Conservation (phyloP, 2,113 vertebrate genomes). For the Macaca fascicularis region DNA sequence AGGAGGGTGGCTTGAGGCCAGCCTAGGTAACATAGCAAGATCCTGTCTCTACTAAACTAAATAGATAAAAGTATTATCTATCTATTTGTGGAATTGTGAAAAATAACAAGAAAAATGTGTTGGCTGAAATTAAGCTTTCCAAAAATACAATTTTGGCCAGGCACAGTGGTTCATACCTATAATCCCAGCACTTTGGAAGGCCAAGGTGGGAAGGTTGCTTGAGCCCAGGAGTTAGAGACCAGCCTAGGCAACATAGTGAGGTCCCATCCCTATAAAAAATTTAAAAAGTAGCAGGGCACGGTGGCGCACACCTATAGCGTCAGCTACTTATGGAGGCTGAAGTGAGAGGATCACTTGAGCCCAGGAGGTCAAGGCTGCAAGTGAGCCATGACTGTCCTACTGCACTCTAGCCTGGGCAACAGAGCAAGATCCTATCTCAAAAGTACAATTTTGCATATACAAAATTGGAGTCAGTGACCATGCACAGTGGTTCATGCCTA, state of each 20-base stretch:
- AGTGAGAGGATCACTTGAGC: not conserved
- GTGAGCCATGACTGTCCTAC: not conserved
- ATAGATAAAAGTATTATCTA: not conserved
- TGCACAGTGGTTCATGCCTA: too few relatives aligned
- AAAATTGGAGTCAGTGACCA: not conserved
- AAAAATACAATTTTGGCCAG: not conserved
- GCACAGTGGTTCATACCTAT: not conserved
- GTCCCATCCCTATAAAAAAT: not conserved
- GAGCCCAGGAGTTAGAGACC: not conserved
- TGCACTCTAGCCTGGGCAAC: not conserved
- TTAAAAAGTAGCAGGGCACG: not conserved
- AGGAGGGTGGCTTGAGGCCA: not conserved
- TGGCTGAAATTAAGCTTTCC: not conserved
- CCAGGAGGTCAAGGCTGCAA: not conserved
- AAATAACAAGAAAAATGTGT: not conserved
- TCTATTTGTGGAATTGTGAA: constrained; percentile 38
- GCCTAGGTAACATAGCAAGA: not conserved
- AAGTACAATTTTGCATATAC: not conserved
- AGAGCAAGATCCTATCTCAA: not conserved
- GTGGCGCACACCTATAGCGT: not conserved
- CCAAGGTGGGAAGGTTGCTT: not conserved
- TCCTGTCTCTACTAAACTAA: not conserved
- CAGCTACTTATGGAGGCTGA: not conserved
- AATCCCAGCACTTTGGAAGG: not conserved
- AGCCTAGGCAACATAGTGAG: not conserved